Evolutionary conservation across 2,113 vertebrate species (phyloP), one percentile per base, ranked within the genome.

Genomic region (Tachysurus fulvidraco): DNA sequence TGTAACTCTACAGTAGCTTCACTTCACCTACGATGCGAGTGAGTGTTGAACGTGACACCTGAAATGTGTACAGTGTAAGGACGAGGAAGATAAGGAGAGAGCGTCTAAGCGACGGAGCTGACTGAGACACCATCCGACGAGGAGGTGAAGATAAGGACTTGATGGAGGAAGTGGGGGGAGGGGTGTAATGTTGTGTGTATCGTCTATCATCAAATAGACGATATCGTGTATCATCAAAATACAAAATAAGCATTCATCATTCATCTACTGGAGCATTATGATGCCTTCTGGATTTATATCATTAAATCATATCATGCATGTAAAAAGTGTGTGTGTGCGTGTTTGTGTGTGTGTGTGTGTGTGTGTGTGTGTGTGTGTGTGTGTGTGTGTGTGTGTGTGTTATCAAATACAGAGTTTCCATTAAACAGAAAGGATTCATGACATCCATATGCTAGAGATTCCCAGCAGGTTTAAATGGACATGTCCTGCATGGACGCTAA

Each of bases 341-440:
- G 36, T 2, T 1, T 36, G 36, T 36, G 36, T 36, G 36, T 36
- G 36, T 36, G 36, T 36, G 36, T 36, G 36, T 36, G 36, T 50
- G 46, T 50, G 46, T 50, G 46, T 50, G 46, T 50, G 46, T 4
- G 46, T 4, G 3, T 57, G 81, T 89, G 84, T 91, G 83, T 83
- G 87, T 88, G 52, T 36, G n/a, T 11, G 52, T 36, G 17, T 21
- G 76, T 28, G 9, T 28, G 14, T 55, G 16, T 19, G 23, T 21
- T 46, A 46, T 90, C 92, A 92, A 91, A 93, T 92, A 92, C 91
- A 91, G 92, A 89, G 79, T 81, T 90, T 92, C 88, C 92, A 89
- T 67, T 90, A 91, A 88, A 85, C 89, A 88, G 62, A 81, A 87
- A 25, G 82, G 85, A 93, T 92, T 93, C 90, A 93, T 81, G 85